These are phyloP conservation scores for Pseudorhombus dupliciocellatus DNA, from an alignment of 2,113 vertebrate species.

Conservation along the genomic window DNA sequence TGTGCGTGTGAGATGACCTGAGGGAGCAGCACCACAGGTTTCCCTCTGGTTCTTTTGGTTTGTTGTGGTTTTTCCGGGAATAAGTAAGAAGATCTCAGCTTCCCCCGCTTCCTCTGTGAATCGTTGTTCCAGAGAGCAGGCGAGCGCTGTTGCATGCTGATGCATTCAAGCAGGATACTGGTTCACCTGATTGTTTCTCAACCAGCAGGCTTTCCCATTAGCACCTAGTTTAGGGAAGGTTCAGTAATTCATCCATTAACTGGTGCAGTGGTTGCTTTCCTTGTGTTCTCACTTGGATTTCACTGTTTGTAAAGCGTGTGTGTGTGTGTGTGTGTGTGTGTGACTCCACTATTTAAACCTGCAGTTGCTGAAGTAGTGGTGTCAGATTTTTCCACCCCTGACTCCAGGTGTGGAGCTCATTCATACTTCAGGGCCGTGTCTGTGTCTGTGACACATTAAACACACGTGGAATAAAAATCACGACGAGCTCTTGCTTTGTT, in stretches of 20 bases:
- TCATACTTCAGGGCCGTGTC: too few species aligned
- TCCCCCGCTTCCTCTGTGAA: constrained; percentile 12
- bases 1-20: constrained; percentile 66
- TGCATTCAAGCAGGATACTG: constrained; percentile 20
- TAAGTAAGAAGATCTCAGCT: constrained; percentile 47
- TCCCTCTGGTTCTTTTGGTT: constrained; percentile 33
- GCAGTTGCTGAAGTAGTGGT: background rate
- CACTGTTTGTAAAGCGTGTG: background rate
- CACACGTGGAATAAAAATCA: background rate
- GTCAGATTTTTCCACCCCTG: background rate
- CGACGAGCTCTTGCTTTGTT: too few species aligned
- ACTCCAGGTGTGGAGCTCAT: too few species aligned
- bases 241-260: background rate
- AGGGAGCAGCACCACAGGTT: constrained; percentile 61
- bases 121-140: constrained; percentile 67
- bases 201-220: constrained; percentile 16
- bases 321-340: background rate
- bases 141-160: constrained; percentile 47
- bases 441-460: background rate
- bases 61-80: constrained; percentile 36
- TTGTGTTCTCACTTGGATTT: background rate
- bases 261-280: background rate
- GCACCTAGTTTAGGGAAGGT: background rate
- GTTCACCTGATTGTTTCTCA: constrained; percentile 33
- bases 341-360: background rate